Conservation (phyloP, 2,113 vertebrate species). For the Microtus pennsylvanicus region DNA sequence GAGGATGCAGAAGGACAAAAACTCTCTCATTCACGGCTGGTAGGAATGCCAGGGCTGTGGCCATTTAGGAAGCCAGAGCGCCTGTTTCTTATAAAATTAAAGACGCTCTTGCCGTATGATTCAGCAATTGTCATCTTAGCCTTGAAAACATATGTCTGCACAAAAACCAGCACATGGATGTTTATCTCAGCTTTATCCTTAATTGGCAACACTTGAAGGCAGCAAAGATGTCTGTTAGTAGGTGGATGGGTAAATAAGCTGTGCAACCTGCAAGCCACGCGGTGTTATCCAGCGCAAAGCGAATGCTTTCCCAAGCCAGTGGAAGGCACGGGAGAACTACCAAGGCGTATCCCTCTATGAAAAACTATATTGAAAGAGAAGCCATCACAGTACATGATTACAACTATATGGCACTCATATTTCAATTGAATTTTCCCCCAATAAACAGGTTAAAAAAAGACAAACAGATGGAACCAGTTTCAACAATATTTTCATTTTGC, state of each 20-base stretch:
- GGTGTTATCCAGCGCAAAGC: background rate
- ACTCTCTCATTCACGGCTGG: background rate
- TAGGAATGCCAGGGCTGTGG: background rate
- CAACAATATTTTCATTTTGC: background rate
- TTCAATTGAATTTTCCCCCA: background rate
- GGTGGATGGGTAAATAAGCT: background rate
- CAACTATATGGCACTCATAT: background rate
- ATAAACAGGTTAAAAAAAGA: background rate
- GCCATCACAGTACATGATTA: background rate
- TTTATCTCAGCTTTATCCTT: conserved; percentile 20
- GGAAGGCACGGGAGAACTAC: no score
- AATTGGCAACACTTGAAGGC: background rate
- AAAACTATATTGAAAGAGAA: background rate
- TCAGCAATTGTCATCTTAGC: background rate
- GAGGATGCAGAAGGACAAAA: background rate
- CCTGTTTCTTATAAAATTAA: background rate
- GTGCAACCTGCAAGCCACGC: background rate
- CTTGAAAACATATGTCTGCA: background rate
- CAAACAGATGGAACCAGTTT: background rate
- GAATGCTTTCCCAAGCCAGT: background rate
- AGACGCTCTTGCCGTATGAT: background rate
- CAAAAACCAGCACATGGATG: background rate
- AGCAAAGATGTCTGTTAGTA: background rate
- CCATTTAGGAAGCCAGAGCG: background rate
- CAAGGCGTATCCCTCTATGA: background rate